phyloP scores from a whole-genome alignment of 1,140 invertebrate species.

The Octopus bimaculoides region DNA sequence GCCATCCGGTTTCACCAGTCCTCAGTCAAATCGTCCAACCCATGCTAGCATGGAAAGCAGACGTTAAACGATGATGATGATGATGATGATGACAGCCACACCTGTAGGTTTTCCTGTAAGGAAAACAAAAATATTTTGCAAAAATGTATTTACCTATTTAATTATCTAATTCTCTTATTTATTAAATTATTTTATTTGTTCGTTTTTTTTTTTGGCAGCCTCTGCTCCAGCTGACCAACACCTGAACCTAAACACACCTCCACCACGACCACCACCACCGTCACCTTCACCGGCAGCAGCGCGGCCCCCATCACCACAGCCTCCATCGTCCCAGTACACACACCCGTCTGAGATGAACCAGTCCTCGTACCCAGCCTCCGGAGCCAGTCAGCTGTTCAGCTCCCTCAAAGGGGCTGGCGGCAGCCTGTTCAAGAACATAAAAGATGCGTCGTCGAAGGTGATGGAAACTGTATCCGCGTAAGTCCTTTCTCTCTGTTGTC shows the following conservation, averaged over 20 bases:
- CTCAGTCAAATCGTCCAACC: too few species aligned
- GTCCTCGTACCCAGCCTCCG: slow-evolving; percentile 7
- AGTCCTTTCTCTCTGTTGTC: slow-evolving; percentile 52
- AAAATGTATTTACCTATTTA: too few species aligned
- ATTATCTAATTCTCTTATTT: too few species aligned
- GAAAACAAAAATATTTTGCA: too few species aligned
- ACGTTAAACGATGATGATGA: too few species aligned
- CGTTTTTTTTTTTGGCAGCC: slow-evolving; percentile 12
- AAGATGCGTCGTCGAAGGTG: slow-evolving; percentile 93
- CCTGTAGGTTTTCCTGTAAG: too few species aligned
- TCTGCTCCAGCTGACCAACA: slow-evolving; percentile 13
- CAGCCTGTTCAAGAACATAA: slow-evolving; percentile 78
- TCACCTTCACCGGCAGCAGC: neutral
- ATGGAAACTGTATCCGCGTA: slow-evolving; percentile 94
- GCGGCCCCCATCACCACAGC: neutral
- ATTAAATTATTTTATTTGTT: neutral
- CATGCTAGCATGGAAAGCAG: too few species aligned
- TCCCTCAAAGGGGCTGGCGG: slow-evolving; percentile 53
- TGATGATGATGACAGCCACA: too few species aligned
- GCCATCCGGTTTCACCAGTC: too few species aligned
- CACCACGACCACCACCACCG: slow-evolving; percentile 16
- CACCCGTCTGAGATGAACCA: neutral
- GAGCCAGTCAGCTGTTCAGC: slow-evolving; percentile 45
- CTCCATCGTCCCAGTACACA: neutral
- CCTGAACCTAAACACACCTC: neutral